phyloP scores from a whole-genome alignment of 2,888 invertebrate genomes.

The Coenonympha arcania region DNA sequence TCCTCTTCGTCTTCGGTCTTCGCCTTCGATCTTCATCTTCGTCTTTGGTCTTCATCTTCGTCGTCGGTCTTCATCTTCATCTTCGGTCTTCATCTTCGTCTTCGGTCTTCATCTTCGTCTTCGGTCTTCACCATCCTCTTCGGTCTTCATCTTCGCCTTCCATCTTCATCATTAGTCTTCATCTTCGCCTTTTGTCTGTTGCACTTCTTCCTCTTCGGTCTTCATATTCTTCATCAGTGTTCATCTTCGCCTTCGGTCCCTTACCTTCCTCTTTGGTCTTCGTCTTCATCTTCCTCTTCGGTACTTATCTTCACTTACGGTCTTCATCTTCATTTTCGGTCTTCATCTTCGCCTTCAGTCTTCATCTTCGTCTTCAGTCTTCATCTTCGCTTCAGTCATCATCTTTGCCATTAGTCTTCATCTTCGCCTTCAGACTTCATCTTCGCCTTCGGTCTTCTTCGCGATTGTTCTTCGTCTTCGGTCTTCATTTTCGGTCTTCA shows the following conservation, averaged over 20 bases:
- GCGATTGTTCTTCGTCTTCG: too few species aligned
- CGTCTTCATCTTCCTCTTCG: background rate
- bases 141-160: slow-evolving; percentile 14
- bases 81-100: background rate
- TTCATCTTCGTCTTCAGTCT: background rate
- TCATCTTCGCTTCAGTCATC: background rate
- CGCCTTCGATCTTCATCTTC: slow-evolving; percentile 15
- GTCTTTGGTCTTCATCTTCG: too few species aligned
- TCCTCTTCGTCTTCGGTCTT: too few species aligned
- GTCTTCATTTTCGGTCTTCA: background rate
- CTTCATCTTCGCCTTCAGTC: background rate
- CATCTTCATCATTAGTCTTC: too few species aligned
- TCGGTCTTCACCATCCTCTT: too few species aligned
- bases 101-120: too few species aligned
- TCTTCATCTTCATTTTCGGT: slow-evolving; percentile 10
- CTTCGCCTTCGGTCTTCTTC: background rate
- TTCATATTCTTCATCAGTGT: slow-evolving; percentile 14
- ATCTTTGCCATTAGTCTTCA: background rate
- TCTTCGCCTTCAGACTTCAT: background rate
- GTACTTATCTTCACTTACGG: background rate
- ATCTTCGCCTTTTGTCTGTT: background rate
- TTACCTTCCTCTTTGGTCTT: slow-evolving; percentile 11
- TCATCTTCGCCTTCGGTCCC: background rate
- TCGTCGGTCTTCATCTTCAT: background rate
- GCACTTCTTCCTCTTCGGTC: slow-evolving; percentile 1